A percentile compares a stretch with the other conserved stretches of the same genome.
Evolutionary conservation across 2,888 invertebrate genomes (phyloP).

Genomic region (Thelaira solivaga): DNA sequence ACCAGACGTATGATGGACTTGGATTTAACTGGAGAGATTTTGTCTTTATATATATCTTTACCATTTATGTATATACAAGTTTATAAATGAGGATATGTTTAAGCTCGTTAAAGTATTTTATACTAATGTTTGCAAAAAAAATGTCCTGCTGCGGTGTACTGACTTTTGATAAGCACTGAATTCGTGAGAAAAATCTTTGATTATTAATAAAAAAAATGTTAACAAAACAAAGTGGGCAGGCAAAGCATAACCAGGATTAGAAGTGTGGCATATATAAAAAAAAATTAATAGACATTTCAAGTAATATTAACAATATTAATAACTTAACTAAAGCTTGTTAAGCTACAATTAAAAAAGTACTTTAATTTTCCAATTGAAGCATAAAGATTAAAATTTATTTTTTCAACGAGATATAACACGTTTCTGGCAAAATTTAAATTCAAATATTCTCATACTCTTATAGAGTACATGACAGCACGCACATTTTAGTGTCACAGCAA

Average conservation of each 20-base stretch:
- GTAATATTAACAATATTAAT: too few relatives aligned
- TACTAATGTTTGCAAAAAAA: slow-evolving; percentile 27
- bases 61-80: neutral
- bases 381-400: too few relatives aligned
- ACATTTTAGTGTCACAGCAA: neutral
- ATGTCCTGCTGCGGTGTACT: slow-evolving; percentile 46
- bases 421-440: neutral
- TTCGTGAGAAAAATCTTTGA: slow-evolving; percentile 54
- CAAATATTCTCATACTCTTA: neutral
- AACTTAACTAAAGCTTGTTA: too few relatives aligned
- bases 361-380: too few relatives aligned
- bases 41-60: neutral
- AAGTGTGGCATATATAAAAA: too few relatives aligned
- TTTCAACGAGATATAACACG: neutral
- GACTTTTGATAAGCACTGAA: slow-evolving; percentile 20
- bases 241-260: too few relatives aligned
- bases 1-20: slow-evolving; percentile 41
- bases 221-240: too few relatives aligned
- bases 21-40: slow-evolving; percentile 51
- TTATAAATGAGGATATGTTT: neutral
- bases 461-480: neutral
- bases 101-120: slow-evolving; percentile 15
- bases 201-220: slow-evolving; percentile 11
- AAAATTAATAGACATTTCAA: too few relatives aligned
- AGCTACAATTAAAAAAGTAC: too few relatives aligned